These are phyloP conservation scores for Actenoides hombroni DNA, from an alignment of 2,113 vertebrate genomes.

Conservation along the genomic window DNA sequence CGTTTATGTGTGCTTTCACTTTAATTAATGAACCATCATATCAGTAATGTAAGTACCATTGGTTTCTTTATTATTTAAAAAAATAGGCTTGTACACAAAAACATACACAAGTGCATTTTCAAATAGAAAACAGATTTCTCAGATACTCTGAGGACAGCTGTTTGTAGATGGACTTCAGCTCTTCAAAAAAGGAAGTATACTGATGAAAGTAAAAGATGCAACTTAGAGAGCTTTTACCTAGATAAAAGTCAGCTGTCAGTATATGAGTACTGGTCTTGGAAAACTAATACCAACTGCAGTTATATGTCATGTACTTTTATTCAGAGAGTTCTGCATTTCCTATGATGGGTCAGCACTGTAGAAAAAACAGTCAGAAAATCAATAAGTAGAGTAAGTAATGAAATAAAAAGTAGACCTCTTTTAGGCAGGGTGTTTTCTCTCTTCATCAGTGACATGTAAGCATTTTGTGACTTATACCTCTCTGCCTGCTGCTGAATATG, in stretches of 20 bases:
- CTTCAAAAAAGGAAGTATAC: neutral
- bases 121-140: neutral
- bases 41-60: rapidly evolving
- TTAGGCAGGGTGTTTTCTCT: conserved; percentile 29
- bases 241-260: conserved; percentile 50
- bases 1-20: neutral
- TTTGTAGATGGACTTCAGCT: neutral
- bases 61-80: neutral
- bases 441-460: conserved; percentile 20
- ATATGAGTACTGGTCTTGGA: neutral
- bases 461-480: neutral
- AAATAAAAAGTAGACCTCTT: conserved; percentile 76
- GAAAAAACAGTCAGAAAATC: conserved; percentile 87
- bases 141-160: neutral
- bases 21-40: neutral
- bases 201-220: neutral
- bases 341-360: conserved; percentile 79
- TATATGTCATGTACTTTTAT: conserved; percentile 69
- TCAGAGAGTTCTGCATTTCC: conserved; percentile 79
- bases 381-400: conserved; percentile 82
- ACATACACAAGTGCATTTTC: neutral
- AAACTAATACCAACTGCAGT: conserved; percentile 75
- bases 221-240: neutral
- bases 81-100: neutral
- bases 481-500: neutral